Evolutionary conservation across 92 coral and sea anemone species (phyloP).

Genomic region (Phymanthus crucifer): DNA sequence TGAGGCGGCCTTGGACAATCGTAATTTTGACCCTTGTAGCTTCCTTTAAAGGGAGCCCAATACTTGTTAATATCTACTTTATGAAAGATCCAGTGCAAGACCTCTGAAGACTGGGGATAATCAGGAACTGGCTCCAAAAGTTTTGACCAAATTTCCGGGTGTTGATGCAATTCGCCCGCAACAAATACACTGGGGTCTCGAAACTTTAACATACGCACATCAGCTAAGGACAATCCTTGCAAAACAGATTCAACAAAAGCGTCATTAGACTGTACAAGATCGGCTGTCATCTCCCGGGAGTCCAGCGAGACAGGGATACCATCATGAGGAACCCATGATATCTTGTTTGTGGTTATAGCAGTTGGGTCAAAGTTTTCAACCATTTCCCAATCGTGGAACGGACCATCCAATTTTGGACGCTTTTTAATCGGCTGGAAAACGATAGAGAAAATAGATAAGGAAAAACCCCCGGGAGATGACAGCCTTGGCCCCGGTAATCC

Average conservation of each 20-base stretch:
- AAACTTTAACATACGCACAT: not conserved
- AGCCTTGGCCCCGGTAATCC: constrained; percentile 57
- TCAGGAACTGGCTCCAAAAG: not conserved
- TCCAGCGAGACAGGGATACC: not conserved
- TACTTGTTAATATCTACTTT: constrained; percentile 14
- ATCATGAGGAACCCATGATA: not conserved
- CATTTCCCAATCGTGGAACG: constrained; percentile 25
- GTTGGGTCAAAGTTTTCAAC: constrained; percentile 4
- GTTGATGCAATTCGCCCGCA: constrained; percentile 15
- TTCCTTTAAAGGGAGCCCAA: constrained; percentile 30
- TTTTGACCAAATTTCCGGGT: not conserved
- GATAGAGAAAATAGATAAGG: not conserved
- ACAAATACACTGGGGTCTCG: not conserved
- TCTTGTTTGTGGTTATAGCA: not conserved
- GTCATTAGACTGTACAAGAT: not conserved
- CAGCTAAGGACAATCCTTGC: not conserved
- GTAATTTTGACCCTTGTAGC: constrained; percentile 30
- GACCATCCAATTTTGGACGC: not conserved
- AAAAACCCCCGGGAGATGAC: constrained; percentile 39
- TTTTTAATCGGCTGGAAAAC: not conserved
- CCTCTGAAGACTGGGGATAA: not conserved
- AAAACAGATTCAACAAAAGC: not conserved
- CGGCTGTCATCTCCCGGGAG: not conserved
- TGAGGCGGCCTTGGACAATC: constrained; percentile 27
- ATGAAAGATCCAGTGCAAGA: constrained; percentile 16